These are phyloP conservation scores for Ageneiosus marmoratus DNA, from an alignment of 2,113 vertebrate genomes.

Conservation along the genomic window DNA sequence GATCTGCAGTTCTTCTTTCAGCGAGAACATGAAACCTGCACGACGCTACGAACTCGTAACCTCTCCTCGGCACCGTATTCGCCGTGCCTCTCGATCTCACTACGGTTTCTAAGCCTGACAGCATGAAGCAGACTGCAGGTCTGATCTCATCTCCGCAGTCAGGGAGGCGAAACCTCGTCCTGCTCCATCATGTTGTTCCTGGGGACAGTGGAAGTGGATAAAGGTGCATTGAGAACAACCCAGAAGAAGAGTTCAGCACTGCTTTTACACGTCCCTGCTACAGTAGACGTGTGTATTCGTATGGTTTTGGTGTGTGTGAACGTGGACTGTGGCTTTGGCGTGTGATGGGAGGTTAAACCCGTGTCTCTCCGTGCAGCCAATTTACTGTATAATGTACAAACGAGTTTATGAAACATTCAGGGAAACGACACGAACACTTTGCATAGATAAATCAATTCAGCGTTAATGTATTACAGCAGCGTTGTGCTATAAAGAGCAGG, in stretches of 20 bases:
- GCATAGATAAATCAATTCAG: slow-evolving; percentile 48
- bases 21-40: too few species aligned
- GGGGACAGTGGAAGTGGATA: not conserved
- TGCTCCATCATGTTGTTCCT: too few species aligned
- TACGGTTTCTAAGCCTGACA: too few species aligned
- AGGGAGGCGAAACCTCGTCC: too few species aligned
- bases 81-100: too few species aligned
- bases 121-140: too few species aligned
- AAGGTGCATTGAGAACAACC: not conserved
- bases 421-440: not conserved
- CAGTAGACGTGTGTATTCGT: not conserved
- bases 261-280: too few species aligned
- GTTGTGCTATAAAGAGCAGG: slow-evolving; percentile 40
- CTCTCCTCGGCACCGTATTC: too few species aligned
- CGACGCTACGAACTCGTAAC: too few species aligned
- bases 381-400: slow-evolving; percentile 7
- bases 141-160: too few species aligned
- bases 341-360: slow-evolving; percentile 16
- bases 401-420: slow-evolving; percentile 20
- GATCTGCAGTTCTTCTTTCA: too few species aligned
- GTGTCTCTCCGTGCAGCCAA: slow-evolving; percentile 27
- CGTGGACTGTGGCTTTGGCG: slow-evolving; percentile 12
- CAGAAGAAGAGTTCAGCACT: not conserved
- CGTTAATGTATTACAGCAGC: slow-evolving; percentile 55
- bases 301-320: not conserved